A percentile compares a stretch with the other conserved stretches of the same genome.
Conservation (phyloP, 1,140 invertebrate genomes). For the Drosophila azteca region DNA sequence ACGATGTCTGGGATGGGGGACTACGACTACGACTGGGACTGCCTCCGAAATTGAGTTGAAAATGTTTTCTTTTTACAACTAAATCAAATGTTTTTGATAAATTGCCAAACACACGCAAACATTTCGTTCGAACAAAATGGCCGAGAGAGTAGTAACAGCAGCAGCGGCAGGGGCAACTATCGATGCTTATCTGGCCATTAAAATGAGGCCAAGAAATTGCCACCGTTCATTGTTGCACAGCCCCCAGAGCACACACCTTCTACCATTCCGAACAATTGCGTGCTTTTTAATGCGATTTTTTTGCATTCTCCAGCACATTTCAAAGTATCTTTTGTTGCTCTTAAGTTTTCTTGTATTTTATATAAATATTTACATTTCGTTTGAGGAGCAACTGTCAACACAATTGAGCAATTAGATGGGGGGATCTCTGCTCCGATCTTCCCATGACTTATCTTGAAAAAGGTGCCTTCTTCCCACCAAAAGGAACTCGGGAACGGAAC, state of each 20-base stretch:
- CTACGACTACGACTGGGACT: neutral
- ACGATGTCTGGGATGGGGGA: constrained; percentile 1
- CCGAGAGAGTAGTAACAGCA: constrained; percentile 37
- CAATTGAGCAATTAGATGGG: constrained; percentile 62
- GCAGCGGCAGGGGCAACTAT: constrained; percentile 2
- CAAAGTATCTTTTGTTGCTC: constrained; percentile 6
- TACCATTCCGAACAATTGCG: constrained; percentile 45
- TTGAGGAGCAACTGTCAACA: constrained; percentile 53
- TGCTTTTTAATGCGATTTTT: constrained; percentile 60
- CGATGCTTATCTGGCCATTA: constrained; percentile 69
- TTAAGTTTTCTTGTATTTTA: constrained; percentile 2
- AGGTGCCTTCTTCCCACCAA: constrained; percentile 28
- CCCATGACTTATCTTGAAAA: constrained; percentile 55
- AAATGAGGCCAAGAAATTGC: constrained; percentile 62
- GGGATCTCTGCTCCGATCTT: constrained; percentile 37
- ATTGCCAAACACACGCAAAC: constrained; percentile 71
- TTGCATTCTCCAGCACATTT: constrained; percentile 41
- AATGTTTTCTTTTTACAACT: constrained; percentile 68
- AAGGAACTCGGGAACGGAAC: constrained; percentile 9
- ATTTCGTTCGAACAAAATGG: constrained; percentile 70
- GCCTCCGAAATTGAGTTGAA: constrained; percentile 57
- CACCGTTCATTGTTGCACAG: neutral
- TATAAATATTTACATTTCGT: constrained; percentile 47
- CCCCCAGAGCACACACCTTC: neutral
- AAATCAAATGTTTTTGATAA: constrained; percentile 81